phyloP scores from a whole-genome alignment of 2,888 invertebrate species.

The Adineta ricciae region DNA sequence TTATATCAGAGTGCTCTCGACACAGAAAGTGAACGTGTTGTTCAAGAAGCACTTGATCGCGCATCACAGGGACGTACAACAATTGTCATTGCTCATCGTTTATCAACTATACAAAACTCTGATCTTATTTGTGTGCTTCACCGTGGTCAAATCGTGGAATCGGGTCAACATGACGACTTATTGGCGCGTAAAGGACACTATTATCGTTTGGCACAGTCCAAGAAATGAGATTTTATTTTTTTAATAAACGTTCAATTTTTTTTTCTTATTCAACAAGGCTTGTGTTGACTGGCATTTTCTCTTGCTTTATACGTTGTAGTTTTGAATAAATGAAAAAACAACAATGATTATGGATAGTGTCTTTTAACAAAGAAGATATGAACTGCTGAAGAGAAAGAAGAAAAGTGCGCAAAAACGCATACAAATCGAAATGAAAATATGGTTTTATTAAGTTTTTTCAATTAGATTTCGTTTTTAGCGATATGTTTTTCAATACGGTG shows the following conservation, averaged over 20 bases:
- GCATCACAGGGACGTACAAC: conserved; percentile 74
- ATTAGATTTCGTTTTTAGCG: background rate
- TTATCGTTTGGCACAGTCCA: conserved; percentile 59
- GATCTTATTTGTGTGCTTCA: conserved; percentile 80
- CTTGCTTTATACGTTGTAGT: background rate
- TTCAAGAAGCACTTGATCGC: conserved; percentile 74
- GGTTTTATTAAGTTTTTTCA: background rate
- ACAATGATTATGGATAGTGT: background rate
- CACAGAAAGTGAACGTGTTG: conserved; percentile 77
- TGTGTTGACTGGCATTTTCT: background rate
- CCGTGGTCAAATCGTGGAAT: conserved; percentile 68
- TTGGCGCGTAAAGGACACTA: conserved; percentile 70
- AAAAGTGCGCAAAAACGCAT: background rate
- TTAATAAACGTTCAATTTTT: no score
- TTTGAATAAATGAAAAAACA: background rate
- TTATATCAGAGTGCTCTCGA: conserved; percentile 67
- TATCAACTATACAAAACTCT: conserved; percentile 80
- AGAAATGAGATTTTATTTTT: background rate
- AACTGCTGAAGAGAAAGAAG: background rate
- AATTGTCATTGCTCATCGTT: conserved; percentile 82
- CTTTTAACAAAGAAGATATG: background rate
- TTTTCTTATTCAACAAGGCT: background rate
- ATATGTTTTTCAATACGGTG: background rate
- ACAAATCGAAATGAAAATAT: background rate
- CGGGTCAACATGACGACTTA: conserved; percentile 73